Evolutionary conservation across 2,888 invertebrate species (phyloP), one percentile per base, ranked within the genome.

Genomic region (Dynastes grantii): DNA sequence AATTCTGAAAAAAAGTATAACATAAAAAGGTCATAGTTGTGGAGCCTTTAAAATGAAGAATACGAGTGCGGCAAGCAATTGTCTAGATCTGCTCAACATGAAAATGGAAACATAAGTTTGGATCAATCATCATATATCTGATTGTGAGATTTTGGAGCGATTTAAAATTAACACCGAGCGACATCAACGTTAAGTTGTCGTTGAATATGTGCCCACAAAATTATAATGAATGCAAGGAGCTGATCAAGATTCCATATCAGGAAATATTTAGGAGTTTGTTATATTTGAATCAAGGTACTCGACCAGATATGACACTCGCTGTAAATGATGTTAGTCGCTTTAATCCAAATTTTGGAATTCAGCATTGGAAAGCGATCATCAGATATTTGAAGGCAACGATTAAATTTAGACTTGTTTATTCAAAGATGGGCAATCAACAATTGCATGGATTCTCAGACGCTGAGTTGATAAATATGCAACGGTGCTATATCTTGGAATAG

Each of bases 101-200:
- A n/a, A 8, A 16, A 58, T 16, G 58, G 16, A 22, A 16, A n/a
- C n/a, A n/a, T 16, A 9, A 32, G 32, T 32, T n/a, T 9, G 16
- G 58, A 58, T 22, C 58, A 58, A 58, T 22, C 22, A 22, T 22
- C 22, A 22, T 22, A 22, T 22, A 22, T 22, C 22, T 22, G 22
- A 22, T 22, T 22, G 22, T 22, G 22, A 22, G 22, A 22, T 22
- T 58, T 5, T n/a, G 22, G n/a, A 9, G 22, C 6, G 22, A 27
- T 61, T 61, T 68, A 78, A 81, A 53, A 85, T 32, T 85, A 84
- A 77, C 80, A 16, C 16, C 9, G 79, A 84, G 40, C 81, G 81
- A 85, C 84, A 45, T 79, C 84, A 64, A 83, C 55, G 61, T 27
- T 16, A 82, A 81, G 76, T 29, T 81, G 53, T 61, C 61, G 4